Evolutionary conservation across 1,140 invertebrate genomes (phyloP).

Genomic region (Drosophila serrata): DNA sequence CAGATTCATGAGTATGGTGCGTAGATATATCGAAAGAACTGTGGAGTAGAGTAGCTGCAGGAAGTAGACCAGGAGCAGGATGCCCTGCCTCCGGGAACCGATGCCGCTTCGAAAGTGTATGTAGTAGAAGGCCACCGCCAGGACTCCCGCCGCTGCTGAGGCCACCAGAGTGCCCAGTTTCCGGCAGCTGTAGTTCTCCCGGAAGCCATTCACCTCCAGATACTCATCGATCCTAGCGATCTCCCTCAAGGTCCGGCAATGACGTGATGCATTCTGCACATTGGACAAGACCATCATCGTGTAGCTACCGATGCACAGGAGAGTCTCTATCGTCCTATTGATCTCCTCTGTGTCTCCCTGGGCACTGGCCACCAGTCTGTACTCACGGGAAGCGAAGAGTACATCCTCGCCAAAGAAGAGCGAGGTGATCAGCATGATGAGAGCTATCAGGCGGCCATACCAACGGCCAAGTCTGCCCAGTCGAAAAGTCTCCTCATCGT

Average conservation of each 20-base stretch:
- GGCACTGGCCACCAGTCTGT: constrained; percentile 49
- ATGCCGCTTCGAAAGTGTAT: constrained; percentile 60
- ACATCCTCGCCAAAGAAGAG: constrained; percentile 52
- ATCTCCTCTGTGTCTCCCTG: constrained; percentile 74
- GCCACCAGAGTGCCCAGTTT: constrained; percentile 36
- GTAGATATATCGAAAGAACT: constrained; percentile 62
- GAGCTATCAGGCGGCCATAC: constrained; percentile 44
- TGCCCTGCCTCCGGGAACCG: neutral
- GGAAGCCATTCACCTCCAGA: constrained; percentile 47
- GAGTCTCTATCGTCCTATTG: constrained; percentile 70
- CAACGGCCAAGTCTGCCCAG: constrained; percentile 27
- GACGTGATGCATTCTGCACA: constrained; percentile 45
- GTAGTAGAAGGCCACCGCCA: constrained; percentile 67
- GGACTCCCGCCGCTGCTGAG: constrained; percentile 24
- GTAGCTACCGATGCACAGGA: constrained; percentile 69
- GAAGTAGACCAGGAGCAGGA: constrained; percentile 52
- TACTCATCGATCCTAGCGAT: constrained; percentile 58
- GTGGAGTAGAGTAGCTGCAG: constrained; percentile 68
- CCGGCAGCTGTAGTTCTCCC: constrained; percentile 48
- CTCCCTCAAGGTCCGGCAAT: constrained; percentile 61
- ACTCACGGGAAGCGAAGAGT: constrained; percentile 48
- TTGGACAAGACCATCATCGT: constrained; percentile 60
- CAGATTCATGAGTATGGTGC: constrained; percentile 48
- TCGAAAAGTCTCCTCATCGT: constrained; percentile 41
- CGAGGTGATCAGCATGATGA: constrained; percentile 35